Conservation (phyloP, 2,888 invertebrate genomes). For the Ectropis crepuscularia region DNA sequence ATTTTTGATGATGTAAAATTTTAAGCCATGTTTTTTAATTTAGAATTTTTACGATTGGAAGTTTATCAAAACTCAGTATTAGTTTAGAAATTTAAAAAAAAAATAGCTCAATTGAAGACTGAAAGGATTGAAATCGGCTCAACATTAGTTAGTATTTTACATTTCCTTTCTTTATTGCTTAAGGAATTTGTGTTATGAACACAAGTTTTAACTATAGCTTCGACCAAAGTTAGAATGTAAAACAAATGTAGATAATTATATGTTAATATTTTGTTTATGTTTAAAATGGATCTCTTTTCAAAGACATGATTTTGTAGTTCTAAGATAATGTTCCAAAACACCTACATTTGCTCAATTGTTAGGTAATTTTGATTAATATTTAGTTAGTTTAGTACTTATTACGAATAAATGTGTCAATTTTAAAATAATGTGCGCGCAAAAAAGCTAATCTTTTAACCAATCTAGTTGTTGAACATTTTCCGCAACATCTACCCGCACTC, state of each 20-base stretch:
- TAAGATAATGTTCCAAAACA: slow-evolving; percentile 58
- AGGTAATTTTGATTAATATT: slow-evolving; percentile 22
- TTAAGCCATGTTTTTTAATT: too few species aligned
- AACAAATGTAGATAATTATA: background rate
- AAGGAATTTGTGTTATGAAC: slow-evolving; percentile 48
- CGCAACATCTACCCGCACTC: too few species aligned
- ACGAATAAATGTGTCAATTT: background rate
- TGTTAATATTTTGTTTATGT: slow-evolving; percentile 6
- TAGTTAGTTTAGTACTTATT: background rate
- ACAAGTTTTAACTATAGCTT: slow-evolving; percentile 32
- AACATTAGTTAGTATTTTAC: slow-evolving; percentile 45
- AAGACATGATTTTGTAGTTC: slow-evolving; percentile 45
- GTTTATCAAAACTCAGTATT: slow-evolving; percentile 45
- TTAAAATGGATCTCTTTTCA: slow-evolving; percentile 50
- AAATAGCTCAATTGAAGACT: slow-evolving; percentile 59
- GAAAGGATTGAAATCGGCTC: slow-evolving; percentile 60
- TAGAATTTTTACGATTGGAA: slow-evolving; percentile 8
- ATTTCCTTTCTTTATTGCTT: slow-evolving; percentile 18
- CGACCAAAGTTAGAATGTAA: slow-evolving; percentile 35
- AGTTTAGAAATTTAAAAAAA: slow-evolving; percentile 24
- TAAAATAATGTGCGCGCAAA: too few species aligned
- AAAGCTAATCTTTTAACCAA: too few species aligned
- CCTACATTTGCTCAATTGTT: slow-evolving; percentile 74
- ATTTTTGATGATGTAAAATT: background rate
- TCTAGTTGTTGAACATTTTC: too few species aligned